Evolutionary conservation across 37 sponge, comb jelly and placozoan genomes (phyloP), one percentile per base, ranked within the genome.

Genomic region (Haliclona indistincta): DNA sequence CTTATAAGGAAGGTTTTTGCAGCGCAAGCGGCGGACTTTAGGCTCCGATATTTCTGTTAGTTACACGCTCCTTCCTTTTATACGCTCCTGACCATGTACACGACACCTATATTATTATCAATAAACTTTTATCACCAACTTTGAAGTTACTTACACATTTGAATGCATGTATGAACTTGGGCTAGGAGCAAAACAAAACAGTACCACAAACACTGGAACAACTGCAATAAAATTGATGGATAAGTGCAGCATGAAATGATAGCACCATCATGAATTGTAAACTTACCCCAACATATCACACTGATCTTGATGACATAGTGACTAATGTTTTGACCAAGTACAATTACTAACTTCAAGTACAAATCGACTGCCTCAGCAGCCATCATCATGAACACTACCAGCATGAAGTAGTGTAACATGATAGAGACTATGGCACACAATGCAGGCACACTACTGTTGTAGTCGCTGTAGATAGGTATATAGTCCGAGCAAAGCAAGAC

Each of bases 401-500:
- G 70, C 42, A 82, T 45, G 83, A 82, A 82, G 73, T 82, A 82
- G 54, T 82, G 83, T 13, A 82, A 56, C 1, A 82, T 44, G 28
- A 61, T 75, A 39, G 55, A 63, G 1, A 53, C n/a, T 28, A 74
- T 6, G 20, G 65, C 75, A 75, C 83, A 82, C 20, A 67, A 29
- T 1, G 17, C 37, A 34, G 26, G 61, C 33, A 33, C 43, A 0
- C 11, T 51, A 8, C 43, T 45, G 4, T 34, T 4, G 20, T 63
- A 42, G 15, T 26, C 26, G 36, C 60, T 39, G 38, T 42, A 54
- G 36, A 82, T 74, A 45, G 74, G 55, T 33, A 36, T 82, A 82
- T 11, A 82, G 49, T 4, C 83, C 83, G 10, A 75, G 5, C 28
- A 82, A 56, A 56, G 68, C 83, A 68, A 75, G n/a, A 38, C 44